Conservation (phyloP, 2,113 vertebrate species). For the Cathartes aura region DNA sequence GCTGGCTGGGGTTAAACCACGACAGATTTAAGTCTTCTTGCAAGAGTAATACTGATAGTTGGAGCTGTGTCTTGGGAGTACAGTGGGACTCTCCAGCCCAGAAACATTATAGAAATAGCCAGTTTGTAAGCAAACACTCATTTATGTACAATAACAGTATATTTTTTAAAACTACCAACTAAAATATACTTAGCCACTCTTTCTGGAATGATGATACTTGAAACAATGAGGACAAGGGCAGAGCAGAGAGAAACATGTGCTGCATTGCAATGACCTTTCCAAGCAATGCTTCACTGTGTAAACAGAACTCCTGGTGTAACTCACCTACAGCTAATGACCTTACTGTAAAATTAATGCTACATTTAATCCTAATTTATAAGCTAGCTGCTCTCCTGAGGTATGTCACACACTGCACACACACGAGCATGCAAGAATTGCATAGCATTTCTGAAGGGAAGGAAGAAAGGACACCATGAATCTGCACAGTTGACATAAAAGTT, state of each 20-base stretch:
- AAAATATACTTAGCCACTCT: background rate
- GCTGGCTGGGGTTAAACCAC: no score
- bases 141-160: background rate
- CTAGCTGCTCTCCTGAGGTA: background rate
- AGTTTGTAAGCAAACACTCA: background rate
- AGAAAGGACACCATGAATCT: background rate
- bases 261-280: background rate
- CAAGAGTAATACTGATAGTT: background rate
- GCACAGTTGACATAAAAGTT: background rate
- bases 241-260: background rate
- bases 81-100: background rate
- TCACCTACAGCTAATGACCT: background rate
- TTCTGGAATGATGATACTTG: background rate
- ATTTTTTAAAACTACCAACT: background rate
- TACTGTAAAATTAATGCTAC: background rate
- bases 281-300: background rate
- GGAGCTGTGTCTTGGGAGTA: background rate
- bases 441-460: background rate
- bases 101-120: background rate
- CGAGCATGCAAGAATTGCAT: background rate
- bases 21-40: background rate
- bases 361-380: background rate
- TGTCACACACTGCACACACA: background rate
- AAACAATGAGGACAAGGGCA: background rate
- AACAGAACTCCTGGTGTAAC: background rate